Conservation (phyloP, 2,888 invertebrate species). For the Athalia rosae region DNA sequence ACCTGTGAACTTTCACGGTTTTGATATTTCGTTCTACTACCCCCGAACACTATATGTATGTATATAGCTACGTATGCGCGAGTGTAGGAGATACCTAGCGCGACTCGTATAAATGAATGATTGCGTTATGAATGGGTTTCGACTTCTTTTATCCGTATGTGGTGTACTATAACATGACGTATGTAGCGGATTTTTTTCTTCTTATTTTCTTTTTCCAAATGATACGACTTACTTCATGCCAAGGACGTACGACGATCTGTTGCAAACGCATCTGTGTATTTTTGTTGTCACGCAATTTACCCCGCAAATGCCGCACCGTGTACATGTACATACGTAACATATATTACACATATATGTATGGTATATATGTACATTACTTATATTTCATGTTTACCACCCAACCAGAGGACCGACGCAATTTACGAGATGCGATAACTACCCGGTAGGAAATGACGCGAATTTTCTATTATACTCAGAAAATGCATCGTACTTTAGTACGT, state of each 20-base stretch:
- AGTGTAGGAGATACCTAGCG: constrained; percentile 2
- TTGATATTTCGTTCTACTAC: constrained; percentile 7
- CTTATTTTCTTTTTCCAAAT: constrained; percentile 10
- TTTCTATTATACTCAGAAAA: constrained; percentile 36
- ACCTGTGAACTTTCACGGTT: constrained; percentile 13
- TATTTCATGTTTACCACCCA: neutral
- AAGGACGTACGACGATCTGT: constrained; percentile 17
- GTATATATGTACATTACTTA: too few relatives aligned
- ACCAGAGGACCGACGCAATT: constrained; percentile 13
- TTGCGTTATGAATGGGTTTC: constrained; percentile 17
- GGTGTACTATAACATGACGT: neutral
- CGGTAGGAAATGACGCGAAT: constrained; percentile 34
- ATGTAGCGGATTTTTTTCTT: neutral
- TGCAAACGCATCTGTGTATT: constrained; percentile 3
- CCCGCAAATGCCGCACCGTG: too few relatives aligned
- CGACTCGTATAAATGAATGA: neutral
- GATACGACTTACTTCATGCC: constrained; percentile 9
- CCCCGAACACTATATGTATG: too few relatives aligned
- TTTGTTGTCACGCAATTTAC: constrained; percentile 19
- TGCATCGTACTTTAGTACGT: constrained; percentile 23
- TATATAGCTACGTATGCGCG: too few relatives aligned
- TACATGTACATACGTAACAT: too few relatives aligned
- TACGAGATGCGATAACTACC: constrained; percentile 28
- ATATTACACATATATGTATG: too few relatives aligned
- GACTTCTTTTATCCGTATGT: neutral